A percentile compares a stretch with the other conserved stretches of the same genome.
Evolutionary conservation across 1,140 invertebrate genomes (phyloP).

Genomic region (Teleogryllus occipitalis): DNA sequence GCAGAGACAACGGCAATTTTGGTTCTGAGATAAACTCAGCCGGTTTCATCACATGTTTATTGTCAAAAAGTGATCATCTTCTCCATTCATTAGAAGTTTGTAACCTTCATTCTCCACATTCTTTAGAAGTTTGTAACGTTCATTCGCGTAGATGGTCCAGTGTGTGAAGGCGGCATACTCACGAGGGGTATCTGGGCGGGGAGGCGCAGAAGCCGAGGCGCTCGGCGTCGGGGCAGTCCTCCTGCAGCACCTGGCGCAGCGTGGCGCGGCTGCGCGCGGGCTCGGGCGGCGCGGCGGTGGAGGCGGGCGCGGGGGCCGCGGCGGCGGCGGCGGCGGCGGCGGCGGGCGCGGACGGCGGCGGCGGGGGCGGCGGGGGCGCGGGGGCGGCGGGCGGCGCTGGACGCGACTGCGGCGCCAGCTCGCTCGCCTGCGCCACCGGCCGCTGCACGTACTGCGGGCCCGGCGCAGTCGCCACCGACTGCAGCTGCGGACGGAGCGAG

Average conservation of each 20-base stretch:
- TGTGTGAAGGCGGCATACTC: constrained; percentile 11
- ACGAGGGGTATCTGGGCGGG: constrained; percentile 26
- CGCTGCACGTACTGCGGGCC: not conserved
- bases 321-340: constrained; percentile 19
- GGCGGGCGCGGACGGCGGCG: constrained; percentile 16
- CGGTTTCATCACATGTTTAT: too few relatives aligned
- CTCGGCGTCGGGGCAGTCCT: constrained; percentile 23
- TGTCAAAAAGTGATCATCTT: too few relatives aligned
- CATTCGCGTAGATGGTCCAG: too few relatives aligned
- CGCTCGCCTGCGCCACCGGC: not conserved
- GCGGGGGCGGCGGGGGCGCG: constrained; percentile 42
- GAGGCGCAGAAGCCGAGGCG: constrained; percentile 24
- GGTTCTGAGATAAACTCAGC: too few relatives aligned
- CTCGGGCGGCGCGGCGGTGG: constrained; percentile 42
- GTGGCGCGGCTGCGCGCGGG: constrained; percentile 42
- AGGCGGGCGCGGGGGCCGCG: constrained; percentile 28
- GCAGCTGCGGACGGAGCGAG: not conserved
- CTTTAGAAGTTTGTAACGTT: too few relatives aligned
- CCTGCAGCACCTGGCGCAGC: constrained; percentile 36
- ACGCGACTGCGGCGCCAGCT: constrained; percentile 33
- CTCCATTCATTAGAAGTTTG: too few relatives aligned
- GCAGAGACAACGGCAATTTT: too few relatives aligned
- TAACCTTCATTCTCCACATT: too few relatives aligned
- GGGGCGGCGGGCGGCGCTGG: constrained; percentile 42
- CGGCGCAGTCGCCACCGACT: not conserved